Evolutionary conservation across 2,888 invertebrate genomes (phyloP).

Genomic region (Graphium colonna): DNA sequence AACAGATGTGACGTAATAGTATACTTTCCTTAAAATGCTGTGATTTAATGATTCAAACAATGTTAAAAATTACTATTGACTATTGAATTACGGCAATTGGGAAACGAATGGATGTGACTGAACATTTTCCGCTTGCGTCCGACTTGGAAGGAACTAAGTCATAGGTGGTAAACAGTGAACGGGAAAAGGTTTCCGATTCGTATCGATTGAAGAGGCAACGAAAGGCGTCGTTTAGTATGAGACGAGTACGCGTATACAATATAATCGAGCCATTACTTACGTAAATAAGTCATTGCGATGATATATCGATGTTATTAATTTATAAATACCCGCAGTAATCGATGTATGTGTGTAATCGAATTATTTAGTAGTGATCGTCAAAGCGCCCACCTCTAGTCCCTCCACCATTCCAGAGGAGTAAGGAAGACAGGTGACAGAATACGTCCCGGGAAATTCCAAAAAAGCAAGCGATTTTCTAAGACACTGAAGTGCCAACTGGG

Average conservation of each 20-base stretch:
- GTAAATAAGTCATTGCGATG: slow-evolving; percentile 2
- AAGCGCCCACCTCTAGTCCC: slow-evolving; percentile 11
- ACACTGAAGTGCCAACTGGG: slow-evolving; percentile 14
- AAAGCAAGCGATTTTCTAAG: neutral
- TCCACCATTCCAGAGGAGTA: slow-evolving; percentile 17
- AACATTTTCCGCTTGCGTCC: neutral
- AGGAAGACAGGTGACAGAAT: neutral
- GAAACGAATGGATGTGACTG: too few relatives aligned
- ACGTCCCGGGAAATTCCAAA: neutral
- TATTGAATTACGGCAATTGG: too few relatives aligned
- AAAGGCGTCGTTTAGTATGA: neutral
- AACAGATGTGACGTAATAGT: too few relatives aligned
- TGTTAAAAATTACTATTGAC: too few relatives aligned
- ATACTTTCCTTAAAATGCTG: too few relatives aligned
- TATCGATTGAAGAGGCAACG: slow-evolving; percentile 4
- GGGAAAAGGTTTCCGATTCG: neutral
- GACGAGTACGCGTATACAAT: neutral
- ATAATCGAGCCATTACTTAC: slow-evolving; percentile 21
- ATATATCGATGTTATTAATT: slow-evolving; percentile 13
- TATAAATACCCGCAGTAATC: slow-evolving; percentile 3
- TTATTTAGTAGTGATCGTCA: slow-evolving; percentile 1
- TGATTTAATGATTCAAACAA: too few relatives aligned
- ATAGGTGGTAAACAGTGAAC: slow-evolving; percentile 15
- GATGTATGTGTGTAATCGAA: neutral
- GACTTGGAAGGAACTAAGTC: slow-evolving; percentile 15